Base-by-base conservation (phyloP, 2,888 invertebrate genomes). In the Coelinius sp. region DNA sequence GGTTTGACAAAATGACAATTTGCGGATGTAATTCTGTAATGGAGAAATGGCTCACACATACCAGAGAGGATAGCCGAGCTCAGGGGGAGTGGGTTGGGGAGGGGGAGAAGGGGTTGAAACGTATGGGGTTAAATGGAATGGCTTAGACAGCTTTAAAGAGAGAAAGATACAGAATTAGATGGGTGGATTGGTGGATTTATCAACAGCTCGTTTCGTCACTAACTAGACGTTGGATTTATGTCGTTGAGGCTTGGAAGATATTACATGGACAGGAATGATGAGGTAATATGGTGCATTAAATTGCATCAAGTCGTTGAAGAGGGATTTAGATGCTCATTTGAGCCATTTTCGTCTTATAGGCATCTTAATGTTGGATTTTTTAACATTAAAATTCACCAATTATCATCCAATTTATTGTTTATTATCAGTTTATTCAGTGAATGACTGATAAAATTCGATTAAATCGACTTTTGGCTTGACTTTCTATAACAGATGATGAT, bases 1-100 rank as follows among this genome's bases (percentile, higher is more conserved):
- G n/a, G n/a, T 74, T 83, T 84, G 83, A 83, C 83, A 84, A 85
- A 86, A 86, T 86, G 86, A 86, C 86, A 85, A 86, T 86, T 86
- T 85, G 83, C 85, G 82, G 84, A 83, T 86, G 86, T 85, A 86
- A 86, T 86, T 85, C 82, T 84, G 84, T 72, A 63, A 77, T 78
- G 79, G 86, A 86, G 86, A 85, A 86, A 86, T 86, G 86, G 86
- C 81, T 82, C 81, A 76, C 83, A 84, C 86, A 86, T 86, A 86
- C 85, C 78, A n/a, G 73, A 77, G 59, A 17, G 65, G 70, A 70
- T 49, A 63, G 41, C 59, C 81, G 76, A 75, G 82, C 73, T 65
- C 56, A 59, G 56, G 41, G 68, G 10, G 71, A 65, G 70, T 41
- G 68, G 63, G 71, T 66, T 24, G 49, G 59, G 64, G 62, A 10